Evolutionary conservation across 2,888 invertebrate genomes (phyloP), one percentile per base, ranked within the genome.

Genomic region (Eristalis tenax): DNA sequence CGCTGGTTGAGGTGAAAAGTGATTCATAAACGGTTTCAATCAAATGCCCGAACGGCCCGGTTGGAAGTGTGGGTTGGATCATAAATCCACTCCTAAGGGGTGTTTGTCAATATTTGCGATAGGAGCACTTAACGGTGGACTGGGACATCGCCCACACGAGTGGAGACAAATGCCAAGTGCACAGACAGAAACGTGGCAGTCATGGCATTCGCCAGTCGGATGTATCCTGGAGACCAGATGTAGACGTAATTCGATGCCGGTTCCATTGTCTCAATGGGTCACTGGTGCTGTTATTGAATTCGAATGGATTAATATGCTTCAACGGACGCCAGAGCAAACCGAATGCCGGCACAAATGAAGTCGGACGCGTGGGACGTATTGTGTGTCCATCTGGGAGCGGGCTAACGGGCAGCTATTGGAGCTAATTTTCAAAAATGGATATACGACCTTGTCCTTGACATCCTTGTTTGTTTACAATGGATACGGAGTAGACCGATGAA

Each of bases 91-190:
- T 50, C 50, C 18, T 18, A 50, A 6, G 43, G 43, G 6, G 35
- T 57, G 69, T n/a, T n/a, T 6, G 69, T 22, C 69, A 69, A 57
- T 69, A 69, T 69, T 69, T 69, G 56, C 56, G 43, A 26, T 0
- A 8, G 50, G 50, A 18, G 18, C 50, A 50, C 50, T 50, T 50
- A 50, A 18, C 18, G 18, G 8, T 10, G 18, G 18, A 50, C 18
- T 18, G 18, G 50, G 18, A 50, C 18, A 18, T 18, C 50, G 18
- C 8, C 8, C 10, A 38, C 38, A 13, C 38, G 38, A 13, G 50
- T 8, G 18, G 8, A 6, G 50, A 8, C 5, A 8, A 50, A 18
- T 1, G 18, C 50, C 43, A 4, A 8, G 4, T 50, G 38, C 13
- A 38, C 38, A 38, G 38, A 13, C 50, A 6, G 18, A n/a, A 18